Base-by-base conservation (phyloP, 2,888 invertebrate genomes). In the Trichogramma dendrolimi region DNA sequence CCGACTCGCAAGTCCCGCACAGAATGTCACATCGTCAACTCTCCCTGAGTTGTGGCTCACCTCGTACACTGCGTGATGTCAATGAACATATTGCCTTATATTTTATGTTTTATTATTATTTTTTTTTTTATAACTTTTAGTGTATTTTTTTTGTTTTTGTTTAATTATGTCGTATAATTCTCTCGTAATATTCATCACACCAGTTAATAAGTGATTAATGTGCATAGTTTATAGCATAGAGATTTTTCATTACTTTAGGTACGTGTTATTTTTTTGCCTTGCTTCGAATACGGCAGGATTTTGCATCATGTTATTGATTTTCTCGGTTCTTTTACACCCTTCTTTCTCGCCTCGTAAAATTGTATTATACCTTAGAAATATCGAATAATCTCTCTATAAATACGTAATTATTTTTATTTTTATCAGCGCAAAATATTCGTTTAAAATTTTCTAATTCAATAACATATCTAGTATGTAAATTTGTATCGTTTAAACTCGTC, bases 401-500 rank as follows among this genome's bases (percentile, higher is more conserved):
- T 27, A 27, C 55, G 54, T 55, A 57, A 58, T 61, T 50, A 50
- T 8, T 52, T 55, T 52, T 52, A 14, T 10, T 5, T 40, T 58
- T 48, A 57, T 57, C 51, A 61, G 61, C 64, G 60, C 48, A 65
- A 65, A 65, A 62, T 65, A 63, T 55, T 58, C 46, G 43, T 49
- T 65, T 62, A 62, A 65, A 65, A 61, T 65, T 65, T 65, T 51
- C 56, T 14, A 62, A 62, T 55, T 51, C 14, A 27, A 51, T 63
- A 65, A 65, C 65, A 59, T 54, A 65, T 61, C 60, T 60, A 60
- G 53, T 58, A 55, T 60, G 54, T 65, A 61, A 60, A 58, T 58
- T 61, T 58, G 43, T 52, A 55, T 65, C 46, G 41, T 60, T 27
- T 62, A 60, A 62, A 65, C 62, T 65, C 53, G 62, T 60, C 55